A percentile compares a stretch with the other conserved stretches of the same genome.
Evolutionary conservation across 2,113 vertebrate species (phyloP).

Genomic region (Chionodraco myersi): DNA sequence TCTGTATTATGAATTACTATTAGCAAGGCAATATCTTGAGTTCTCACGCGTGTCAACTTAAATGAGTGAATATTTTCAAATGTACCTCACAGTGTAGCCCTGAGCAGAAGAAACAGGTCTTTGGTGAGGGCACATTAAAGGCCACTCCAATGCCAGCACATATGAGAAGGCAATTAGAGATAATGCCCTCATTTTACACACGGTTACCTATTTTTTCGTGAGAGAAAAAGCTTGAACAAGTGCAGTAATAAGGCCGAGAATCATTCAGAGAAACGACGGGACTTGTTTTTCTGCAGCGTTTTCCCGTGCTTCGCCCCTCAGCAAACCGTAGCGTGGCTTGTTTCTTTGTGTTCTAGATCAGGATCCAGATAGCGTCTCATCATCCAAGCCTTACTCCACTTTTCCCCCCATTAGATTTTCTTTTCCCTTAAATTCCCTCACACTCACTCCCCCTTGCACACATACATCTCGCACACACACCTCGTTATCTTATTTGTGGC

Average conservation of each 20-base stretch:
- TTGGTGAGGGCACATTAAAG: constrained; percentile 60
- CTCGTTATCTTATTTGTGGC: constrained; percentile 82
- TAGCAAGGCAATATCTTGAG: constrained; percentile 73
- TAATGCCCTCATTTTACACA: constrained; percentile 76
- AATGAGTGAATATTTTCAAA: constrained; percentile 77
- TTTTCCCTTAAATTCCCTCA: constrained; percentile 79
- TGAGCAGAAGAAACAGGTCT: constrained; percentile 63
- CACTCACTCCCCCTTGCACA: constrained; percentile 66
- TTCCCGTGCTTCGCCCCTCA: constrained; percentile 61
- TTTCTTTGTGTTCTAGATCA: constrained; percentile 72
- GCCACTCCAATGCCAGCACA: constrained; percentile 57
- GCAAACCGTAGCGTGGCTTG: constrained; percentile 66
- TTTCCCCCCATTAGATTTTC: constrained; percentile 75
- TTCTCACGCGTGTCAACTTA: constrained; percentile 78
- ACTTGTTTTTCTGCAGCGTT: constrained; percentile 66
- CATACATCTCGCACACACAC: constrained; percentile 78
- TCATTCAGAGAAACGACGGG: constrained; percentile 31
- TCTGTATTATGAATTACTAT: constrained; percentile 70
- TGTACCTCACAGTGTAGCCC: constrained; percentile 69
- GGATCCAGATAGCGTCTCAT: constrained; percentile 76
- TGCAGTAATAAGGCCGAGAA: constrained; percentile 72
- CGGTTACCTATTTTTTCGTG: constrained; percentile 72
- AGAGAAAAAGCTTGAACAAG: constrained; percentile 78
- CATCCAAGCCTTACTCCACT: constrained; percentile 77
- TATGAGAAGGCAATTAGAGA: constrained; percentile 78